Evolutionary conservation across 53 echinoderm and acorn worm species (phyloP).

Genomic region (Zoroaster sp.): DNA sequence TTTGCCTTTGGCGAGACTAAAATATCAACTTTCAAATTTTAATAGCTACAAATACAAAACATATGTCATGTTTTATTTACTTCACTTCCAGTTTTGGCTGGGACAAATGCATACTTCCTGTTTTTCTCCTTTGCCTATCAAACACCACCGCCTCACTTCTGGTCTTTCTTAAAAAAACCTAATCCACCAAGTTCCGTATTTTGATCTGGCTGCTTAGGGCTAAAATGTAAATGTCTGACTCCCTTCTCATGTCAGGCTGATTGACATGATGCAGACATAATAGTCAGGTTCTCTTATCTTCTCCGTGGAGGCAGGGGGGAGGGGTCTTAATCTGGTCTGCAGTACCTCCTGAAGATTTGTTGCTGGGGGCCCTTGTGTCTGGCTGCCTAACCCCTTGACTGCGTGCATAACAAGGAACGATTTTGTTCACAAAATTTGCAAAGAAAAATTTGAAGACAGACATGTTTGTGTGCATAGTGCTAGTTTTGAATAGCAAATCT

Average conservation of each 20-base stretch:
- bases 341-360: not conserved
- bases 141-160: not conserved
- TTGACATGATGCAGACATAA: not conserved
- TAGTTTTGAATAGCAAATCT: too few species aligned
- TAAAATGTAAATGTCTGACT: not conserved
- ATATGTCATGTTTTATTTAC: slow-evolving; percentile 11
- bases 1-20: not conserved
- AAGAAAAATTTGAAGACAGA: too few species aligned
- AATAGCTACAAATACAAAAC: not conserved
- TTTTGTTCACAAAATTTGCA: too few species aligned
- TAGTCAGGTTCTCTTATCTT: slow-evolving; percentile 8
- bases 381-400: too few species aligned
- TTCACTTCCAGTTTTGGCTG: not conserved
- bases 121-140: not conserved
- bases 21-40: not conserved
- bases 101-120: not conserved
- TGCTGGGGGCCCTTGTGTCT: too few species aligned
- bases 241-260: not conserved
- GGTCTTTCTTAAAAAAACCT: not conserved
- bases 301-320: not conserved
- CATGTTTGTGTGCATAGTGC: too few species aligned
- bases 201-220: not conserved
- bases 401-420: too few species aligned
- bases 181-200: not conserved
- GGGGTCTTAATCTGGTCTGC: not conserved